These are phyloP conservation scores for Parotocinclus haroldoi DNA, from an alignment of 2,797 vertebrate genomes.

Conservation along the genomic window DNA sequence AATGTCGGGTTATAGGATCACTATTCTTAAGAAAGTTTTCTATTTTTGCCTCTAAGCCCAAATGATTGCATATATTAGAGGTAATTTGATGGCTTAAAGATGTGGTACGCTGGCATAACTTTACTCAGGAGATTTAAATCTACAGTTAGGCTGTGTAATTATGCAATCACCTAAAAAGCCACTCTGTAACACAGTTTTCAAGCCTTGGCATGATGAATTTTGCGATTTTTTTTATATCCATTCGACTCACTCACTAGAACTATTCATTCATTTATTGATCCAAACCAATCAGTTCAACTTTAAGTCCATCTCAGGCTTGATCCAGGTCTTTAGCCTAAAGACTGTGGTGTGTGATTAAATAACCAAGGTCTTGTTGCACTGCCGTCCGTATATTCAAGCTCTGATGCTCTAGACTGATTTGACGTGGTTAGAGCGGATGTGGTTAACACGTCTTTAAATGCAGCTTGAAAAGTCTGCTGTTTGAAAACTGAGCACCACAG, in stretches of 20 bases:
- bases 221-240: too few species aligned
- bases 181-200: too few species aligned
- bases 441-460: conserved; percentile 45
- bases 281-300: too few species aligned
- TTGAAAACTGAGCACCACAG: conserved; percentile 18
- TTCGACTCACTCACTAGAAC: too few species aligned
- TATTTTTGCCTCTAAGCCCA: conserved; percentile 5
- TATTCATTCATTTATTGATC: too few species aligned
- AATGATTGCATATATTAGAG: background rate
- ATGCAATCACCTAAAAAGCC: conserved; percentile 5
- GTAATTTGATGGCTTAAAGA: conserved; percentile 6
- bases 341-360: too few species aligned
- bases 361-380: too few species aligned
- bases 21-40: background rate
- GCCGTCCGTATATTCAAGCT: too few species aligned
- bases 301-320: too few species aligned
- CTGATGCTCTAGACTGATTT: conserved; percentile 24
- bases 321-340: too few species aligned
- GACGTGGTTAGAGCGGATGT: conserved; percentile 27
- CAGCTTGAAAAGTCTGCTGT: conserved; percentile 24
- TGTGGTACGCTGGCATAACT: conserved; percentile 1
- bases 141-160: conserved; percentile 20
- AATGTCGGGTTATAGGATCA: too few species aligned
- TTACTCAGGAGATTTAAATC: background rate
- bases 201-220: too few species aligned